phyloP scores from a whole-genome alignment of 2,888 invertebrate genomes.

The Pomacea canaliculata region DNA sequence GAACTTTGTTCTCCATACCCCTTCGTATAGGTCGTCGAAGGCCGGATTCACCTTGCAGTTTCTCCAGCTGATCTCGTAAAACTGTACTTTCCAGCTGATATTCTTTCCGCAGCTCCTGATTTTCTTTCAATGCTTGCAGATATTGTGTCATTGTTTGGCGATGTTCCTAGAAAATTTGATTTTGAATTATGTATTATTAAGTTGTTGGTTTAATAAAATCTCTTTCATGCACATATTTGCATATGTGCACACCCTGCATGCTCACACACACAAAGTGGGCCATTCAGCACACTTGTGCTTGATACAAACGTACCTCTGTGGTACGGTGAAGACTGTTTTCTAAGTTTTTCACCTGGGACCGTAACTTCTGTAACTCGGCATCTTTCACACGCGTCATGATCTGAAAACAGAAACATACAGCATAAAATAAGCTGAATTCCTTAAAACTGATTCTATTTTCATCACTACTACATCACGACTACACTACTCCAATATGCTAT shows the following conservation, averaged over 20 bases:
- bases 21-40: neutral
- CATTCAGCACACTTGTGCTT: too few species aligned
- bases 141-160: slow-evolving; percentile 61
- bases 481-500: too few species aligned
- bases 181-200: neutral
- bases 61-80: slow-evolving; percentile 32
- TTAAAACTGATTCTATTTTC: too few species aligned
- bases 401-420: slow-evolving; percentile 34
- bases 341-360: slow-evolving; percentile 55
- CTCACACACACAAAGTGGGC: too few species aligned
- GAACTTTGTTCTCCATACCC: neutral
- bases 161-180: slow-evolving; percentile 49
- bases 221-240: too few species aligned
- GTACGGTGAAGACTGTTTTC: slow-evolving; percentile 58
- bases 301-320: slow-evolving; percentile 49
- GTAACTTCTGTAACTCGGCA: slow-evolving; percentile 59
- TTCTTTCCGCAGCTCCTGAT: slow-evolving; percentile 51
- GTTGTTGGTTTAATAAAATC: too few species aligned
- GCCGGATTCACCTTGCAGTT: slow-evolving; percentile 7
- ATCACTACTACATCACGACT: too few species aligned
- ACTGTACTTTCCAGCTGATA: slow-evolving; percentile 43
- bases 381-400: slow-evolving; percentile 62
- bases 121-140: slow-evolving; percentile 54
- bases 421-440: too few species aligned
- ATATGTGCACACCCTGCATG: too few species aligned